These are phyloP conservation scores for Benthosema pterotum DNA, from an alignment of 2,797 vertebrate genomes.

Conservation along the genomic window DNA sequence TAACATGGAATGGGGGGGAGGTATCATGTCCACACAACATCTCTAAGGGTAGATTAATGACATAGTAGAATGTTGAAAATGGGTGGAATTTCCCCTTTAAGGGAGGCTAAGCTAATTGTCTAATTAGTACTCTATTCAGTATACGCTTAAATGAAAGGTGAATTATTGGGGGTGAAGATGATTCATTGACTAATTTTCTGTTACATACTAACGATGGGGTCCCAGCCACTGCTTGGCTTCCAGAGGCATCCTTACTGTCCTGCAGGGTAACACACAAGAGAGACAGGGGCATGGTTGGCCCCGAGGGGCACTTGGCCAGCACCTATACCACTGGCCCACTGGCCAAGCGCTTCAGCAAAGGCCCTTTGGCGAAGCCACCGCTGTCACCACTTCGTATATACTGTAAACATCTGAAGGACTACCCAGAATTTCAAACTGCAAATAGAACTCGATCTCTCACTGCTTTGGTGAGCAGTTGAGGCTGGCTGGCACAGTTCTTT, in stretches of 20 bases:
- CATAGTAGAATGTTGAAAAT: no score
- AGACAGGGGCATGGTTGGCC: constrained; percentile 70
- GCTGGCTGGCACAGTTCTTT: no score
- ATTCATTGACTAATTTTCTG: constrained; percentile 53
- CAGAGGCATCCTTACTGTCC: constrained; percentile 80
- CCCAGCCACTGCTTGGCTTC: constrained; percentile 76
- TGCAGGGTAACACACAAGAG: constrained; percentile 83
- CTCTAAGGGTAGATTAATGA: no score
- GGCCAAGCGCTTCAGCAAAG: constrained; percentile 23
- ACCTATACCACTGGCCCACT: constrained; percentile 33
- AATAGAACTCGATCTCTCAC: no score
- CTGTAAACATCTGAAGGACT: constrained; percentile 6
- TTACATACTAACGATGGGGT: constrained; percentile 84
- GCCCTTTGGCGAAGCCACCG: constrained; percentile 36
- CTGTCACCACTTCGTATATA: constrained; percentile 1
- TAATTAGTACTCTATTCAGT: constrained; percentile 47
- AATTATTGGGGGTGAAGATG: constrained; percentile 62
- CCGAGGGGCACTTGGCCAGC: constrained; percentile 27
- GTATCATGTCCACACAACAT: no score
- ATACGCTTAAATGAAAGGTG: constrained; percentile 42
- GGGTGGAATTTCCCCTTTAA: no score
- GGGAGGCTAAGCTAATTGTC: constrained; percentile 31
- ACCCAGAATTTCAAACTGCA: constrained; percentile 5
- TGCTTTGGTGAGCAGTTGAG: no score
- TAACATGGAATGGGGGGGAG: no score